Evolutionary conservation across 2,888 invertebrate genomes (phyloP).

Genomic region (Pristionchus arcanus): DNA sequence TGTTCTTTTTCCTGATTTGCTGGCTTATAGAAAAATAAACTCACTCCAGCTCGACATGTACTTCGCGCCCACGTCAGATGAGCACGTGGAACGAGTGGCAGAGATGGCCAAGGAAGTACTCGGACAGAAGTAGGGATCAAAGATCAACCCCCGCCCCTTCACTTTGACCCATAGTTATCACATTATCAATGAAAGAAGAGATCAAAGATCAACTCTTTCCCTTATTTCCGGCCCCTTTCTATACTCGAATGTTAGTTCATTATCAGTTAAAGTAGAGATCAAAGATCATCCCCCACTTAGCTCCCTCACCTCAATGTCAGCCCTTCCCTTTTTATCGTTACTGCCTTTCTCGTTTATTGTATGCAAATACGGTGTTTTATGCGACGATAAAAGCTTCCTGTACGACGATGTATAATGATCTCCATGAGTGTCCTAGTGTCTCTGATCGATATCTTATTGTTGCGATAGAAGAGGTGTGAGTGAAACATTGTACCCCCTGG

Average conservation of each 20-base stretch:
- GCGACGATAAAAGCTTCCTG: slow-evolving; percentile 3
- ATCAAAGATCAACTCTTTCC: background rate
- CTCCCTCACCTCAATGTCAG: background rate
- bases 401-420: too few species aligned
- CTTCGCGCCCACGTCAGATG: slow-evolving; percentile 9
- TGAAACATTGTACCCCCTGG: background rate
- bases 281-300: background rate
- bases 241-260: background rate
- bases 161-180: background rate
- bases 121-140: slow-evolving; percentile 4
- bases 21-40: background rate
- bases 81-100: background rate
- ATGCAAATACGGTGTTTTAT: background rate
- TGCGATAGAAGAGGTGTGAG: background rate
- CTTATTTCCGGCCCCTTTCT: background rate
- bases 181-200: background rate
- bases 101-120: background rate
- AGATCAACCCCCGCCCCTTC: background rate
- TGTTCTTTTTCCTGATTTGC: background rate
- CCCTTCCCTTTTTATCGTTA: background rate
- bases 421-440: background rate
- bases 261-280: background rate
- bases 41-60: slow-evolving; percentile 16
- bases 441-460: background rate
- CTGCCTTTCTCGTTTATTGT: background rate